These are phyloP conservation scores for Atherix ibis DNA, from an alignment of 2,888 invertebrate species.

Conservation along the genomic window DNA sequence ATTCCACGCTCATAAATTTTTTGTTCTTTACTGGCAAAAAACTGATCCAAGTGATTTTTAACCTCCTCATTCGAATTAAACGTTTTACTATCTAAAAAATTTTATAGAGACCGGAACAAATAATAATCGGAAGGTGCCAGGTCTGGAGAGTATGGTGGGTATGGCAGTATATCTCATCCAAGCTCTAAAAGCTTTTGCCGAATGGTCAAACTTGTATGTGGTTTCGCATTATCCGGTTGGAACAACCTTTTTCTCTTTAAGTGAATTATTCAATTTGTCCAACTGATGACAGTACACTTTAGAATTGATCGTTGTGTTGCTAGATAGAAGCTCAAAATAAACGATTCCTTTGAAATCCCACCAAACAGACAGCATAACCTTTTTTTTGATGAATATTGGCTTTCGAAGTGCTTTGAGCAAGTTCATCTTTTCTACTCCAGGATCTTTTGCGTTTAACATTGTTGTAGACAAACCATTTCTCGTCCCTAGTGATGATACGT, in stretches of 20 bases:
- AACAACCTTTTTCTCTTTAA: too few relatives aligned
- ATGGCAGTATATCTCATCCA: not conserved
- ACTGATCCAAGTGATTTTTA: not conserved
- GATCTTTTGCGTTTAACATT: too few relatives aligned
- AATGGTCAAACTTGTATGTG: not conserved
- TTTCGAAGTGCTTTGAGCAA: too few relatives aligned
- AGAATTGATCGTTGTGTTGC: not conserved
- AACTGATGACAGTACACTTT: not conserved
- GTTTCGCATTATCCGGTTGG: not conserved
- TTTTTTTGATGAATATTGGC: conserved; percentile 2
- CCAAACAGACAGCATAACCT: conserved; percentile 11
- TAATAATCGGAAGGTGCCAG: not conserved
- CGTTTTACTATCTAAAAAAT: not conserved
- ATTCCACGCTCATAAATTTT: too few relatives aligned
- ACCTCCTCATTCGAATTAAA: not conserved
- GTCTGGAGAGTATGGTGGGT: not conserved
- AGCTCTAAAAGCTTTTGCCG: not conserved
- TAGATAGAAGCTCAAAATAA: conserved; percentile 5
- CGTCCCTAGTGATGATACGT: too few relatives aligned
- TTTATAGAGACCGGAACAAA: not conserved
- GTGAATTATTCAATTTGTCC: too few relatives aligned
- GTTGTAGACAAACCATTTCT: too few relatives aligned
- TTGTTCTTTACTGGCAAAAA: too few relatives aligned
- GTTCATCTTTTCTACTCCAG: too few relatives aligned
- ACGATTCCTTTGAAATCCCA: conserved; percentile 5